Evolutionary conservation across 1,140 invertebrate species (phyloP).

Genomic region (Drosophila chauvacae): DNA sequence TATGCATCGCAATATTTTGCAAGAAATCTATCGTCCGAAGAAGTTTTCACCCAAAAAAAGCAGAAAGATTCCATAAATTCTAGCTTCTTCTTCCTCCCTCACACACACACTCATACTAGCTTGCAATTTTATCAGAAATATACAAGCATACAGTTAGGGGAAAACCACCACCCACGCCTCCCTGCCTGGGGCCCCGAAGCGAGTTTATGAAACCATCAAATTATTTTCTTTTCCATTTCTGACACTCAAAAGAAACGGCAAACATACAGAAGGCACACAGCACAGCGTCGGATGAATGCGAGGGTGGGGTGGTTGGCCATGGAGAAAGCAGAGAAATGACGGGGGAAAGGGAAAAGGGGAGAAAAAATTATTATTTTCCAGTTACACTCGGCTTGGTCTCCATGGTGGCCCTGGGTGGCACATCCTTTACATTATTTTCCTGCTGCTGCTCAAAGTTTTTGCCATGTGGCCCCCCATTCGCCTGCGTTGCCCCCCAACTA

Average conservation of each 20-base stretch:
- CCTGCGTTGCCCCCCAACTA: conserved; percentile 7
- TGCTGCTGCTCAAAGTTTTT: conserved; percentile 72
- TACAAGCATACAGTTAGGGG: conserved; percentile 32
- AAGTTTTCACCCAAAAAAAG: conserved; percentile 67
- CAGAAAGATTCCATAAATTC: conserved; percentile 76
- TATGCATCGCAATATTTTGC: conserved; percentile 68
- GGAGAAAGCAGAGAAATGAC: conserved; percentile 35
- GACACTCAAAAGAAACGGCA: conserved; percentile 83
- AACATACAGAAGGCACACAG: conserved; percentile 50
- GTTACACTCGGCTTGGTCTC: conserved; percentile 74
- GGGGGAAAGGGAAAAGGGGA: conserved; percentile 25
- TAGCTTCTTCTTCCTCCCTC: conserved; percentile 48
- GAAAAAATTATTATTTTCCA: conserved; percentile 82
- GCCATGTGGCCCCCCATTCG: conserved; percentile 34
- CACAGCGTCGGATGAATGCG: conserved; percentile 17
- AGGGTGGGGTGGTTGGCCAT: conserved; percentile 3
- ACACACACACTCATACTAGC: conserved; percentile 48
- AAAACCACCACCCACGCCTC: conserved; percentile 35
- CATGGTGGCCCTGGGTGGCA: conserved; percentile 67
- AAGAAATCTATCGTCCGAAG: conserved; percentile 67
- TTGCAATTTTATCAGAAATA: conserved; percentile 78
- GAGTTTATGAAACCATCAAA: conserved; percentile 84
- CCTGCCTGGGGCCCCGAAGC: conserved; percentile 37
- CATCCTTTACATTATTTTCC: conserved; percentile 79
- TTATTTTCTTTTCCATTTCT: conserved; percentile 84